phyloP scores from a whole-genome alignment of 2,888 invertebrate genomes.

The Pachymerium ferrugineum region DNA sequence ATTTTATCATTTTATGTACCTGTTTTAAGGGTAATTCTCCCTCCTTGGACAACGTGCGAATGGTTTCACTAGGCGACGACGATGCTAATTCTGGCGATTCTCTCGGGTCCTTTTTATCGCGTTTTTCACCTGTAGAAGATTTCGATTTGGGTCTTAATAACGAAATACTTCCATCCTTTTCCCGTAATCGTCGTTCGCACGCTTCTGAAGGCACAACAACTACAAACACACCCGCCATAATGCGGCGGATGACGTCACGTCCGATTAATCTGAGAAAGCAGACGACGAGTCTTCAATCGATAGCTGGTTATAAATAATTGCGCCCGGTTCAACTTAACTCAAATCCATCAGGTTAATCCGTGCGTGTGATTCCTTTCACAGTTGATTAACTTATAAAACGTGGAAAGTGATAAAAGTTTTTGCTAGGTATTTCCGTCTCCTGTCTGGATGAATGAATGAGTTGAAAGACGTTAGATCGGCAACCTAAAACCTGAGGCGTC shows the following conservation, averaged over 20 bases:
- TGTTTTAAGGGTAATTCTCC: neutral
- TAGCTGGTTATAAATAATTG: too few relatives aligned
- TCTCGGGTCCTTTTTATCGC: neutral
- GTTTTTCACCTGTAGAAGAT: neutral
- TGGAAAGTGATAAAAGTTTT: neutral
- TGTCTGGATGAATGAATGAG: neutral
- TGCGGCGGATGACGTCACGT: neutral
- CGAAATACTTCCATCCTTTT: neutral
- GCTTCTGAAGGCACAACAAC: neutral
- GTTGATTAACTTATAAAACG: neutral
- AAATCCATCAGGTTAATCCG: neutral
- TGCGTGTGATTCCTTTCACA: neutral
- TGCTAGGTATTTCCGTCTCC: neutral
- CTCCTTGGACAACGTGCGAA: neutral
- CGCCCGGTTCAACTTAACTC: too few relatives aligned
- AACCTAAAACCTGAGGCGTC: neutral
- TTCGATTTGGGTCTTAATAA: neutral
- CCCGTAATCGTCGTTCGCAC: neutral
- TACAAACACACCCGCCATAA: neutral
- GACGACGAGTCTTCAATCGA: neutral
- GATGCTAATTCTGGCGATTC: neutral
- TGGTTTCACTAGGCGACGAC: neutral
- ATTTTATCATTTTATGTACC: neutral
- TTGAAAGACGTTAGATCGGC: neutral
- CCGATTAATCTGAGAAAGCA: neutral